Base-by-base conservation (phyloP, 1,140 invertebrate genomes). In the Drosophila oshimai region DNA sequence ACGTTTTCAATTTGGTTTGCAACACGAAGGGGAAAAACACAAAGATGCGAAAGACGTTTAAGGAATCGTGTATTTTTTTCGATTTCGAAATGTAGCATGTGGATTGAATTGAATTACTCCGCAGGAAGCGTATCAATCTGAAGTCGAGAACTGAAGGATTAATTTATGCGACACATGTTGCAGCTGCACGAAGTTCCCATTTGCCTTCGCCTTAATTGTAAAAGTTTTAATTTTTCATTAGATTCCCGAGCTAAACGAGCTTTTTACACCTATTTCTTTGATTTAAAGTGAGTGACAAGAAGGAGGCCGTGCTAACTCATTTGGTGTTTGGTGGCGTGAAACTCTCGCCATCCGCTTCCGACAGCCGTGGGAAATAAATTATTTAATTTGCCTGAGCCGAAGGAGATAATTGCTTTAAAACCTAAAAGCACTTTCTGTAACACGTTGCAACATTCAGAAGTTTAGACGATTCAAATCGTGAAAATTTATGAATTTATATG, bases 351-450 rank as follows among this genome's bases (percentile, higher is more conserved):
- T 83, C 74, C 57, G 57, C 46, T 71, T 70, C 53, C 37, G 12
- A 15, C 26, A 61, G 78, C 57, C 49, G 74, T 83, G 69, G 55
- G 57, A 65, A 74, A 84, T 84, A 78, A 78, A 78, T 83, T 84
- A 55, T 84, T 78, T 58, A 74, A 84, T 65, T 74, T 26, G 53
- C 37, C 39, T 42, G 29, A 69, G 62, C 34, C 22, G 4, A 20
- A 15, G 24, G 28, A 37, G 15, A 36, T 37, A 47, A 41, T 45
- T 60, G 46, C 53, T 15, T 18, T 26, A 46, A 67, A 45, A 44
- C 29, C 15, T 24, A 31, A 34, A 68, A 61, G 47, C 50, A n/a
- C n/a, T n/a, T n/a, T n/a, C n/a, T n/a, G n/a, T n/a, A n/a, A n/a
- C n/a, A n/a, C 15, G 41, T 13, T 26, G 10, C 2, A 26, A n/a